Conservation (phyloP, 2,113 vertebrate genomes). For the Catharus fuscescens region DNA sequence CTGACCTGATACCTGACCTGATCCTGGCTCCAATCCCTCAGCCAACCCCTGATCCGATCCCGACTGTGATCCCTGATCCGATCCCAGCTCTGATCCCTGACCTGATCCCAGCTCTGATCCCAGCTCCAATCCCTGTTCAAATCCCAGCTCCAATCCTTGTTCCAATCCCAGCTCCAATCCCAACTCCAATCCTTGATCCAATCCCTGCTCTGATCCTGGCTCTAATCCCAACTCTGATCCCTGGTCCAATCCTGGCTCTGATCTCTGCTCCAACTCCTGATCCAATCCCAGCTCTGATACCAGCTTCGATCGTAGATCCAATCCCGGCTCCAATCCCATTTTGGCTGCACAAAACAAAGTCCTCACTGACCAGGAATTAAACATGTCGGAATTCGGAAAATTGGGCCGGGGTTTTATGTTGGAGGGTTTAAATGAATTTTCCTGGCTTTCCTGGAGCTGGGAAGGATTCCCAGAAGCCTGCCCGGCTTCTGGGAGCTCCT, state of each 20-base stretch:
- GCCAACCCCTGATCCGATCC: too few relatives aligned
- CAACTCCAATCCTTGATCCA: accelerated
- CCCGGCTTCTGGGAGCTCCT: background rate
- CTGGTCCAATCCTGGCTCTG: too few relatives aligned
- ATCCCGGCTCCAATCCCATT: accelerated
- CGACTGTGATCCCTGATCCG: accelerated
- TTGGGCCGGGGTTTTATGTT: background rate
- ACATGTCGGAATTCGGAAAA: background rate
- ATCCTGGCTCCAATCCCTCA: background rate
- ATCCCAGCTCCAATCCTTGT: accelerated
- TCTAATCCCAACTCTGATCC: accelerated
- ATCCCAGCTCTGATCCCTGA: accelerated
- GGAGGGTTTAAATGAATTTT: background rate
- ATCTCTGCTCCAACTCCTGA: accelerated
- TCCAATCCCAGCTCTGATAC: accelerated
- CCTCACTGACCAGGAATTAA: background rate
- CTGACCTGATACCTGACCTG: too few relatives aligned
- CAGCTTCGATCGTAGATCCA: too few relatives aligned
- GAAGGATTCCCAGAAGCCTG: background rate
- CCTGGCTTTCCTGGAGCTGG: background rate
- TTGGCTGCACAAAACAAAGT: background rate
- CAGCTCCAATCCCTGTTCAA: accelerated
- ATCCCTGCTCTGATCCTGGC: too few relatives aligned
- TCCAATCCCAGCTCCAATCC: accelerated
- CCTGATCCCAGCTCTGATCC: accelerated